Percentiles rank a stretch among this genome's conserved stretches.
Evolutionary conservation across 2,797 vertebrate species (phyloP).

Genomic region (Chaunax sp.): DNA sequence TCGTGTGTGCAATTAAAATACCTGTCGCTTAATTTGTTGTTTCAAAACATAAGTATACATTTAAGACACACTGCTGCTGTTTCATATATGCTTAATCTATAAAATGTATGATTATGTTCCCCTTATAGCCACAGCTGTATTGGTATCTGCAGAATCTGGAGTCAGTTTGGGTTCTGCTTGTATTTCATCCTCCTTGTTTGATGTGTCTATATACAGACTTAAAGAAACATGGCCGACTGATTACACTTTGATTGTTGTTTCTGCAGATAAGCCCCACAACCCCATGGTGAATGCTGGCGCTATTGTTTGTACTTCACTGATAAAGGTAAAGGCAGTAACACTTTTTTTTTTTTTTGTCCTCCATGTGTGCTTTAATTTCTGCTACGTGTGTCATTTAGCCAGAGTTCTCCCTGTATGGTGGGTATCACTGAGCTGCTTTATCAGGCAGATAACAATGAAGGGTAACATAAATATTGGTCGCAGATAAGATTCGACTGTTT

Average conservation of each 20-base stretch:
- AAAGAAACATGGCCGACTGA: neutral
- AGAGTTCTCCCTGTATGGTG: constrained; percentile 4
- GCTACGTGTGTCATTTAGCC: constrained; percentile 25
- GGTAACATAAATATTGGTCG: constrained; percentile 19
- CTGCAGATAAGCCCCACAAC: constrained; percentile 97
- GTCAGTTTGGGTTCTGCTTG: constrained; percentile 21
- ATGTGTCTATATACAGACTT: constrained; percentile 34
- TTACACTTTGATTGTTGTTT: constrained; percentile 60
- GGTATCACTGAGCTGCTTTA: constrained; percentile 44
- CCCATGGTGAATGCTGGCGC: constrained; percentile 99
- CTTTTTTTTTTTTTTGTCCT: neutral
- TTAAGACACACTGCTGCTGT: neutral
- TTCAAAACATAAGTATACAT: neutral
- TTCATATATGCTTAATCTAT: neutral
- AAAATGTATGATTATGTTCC: no score
- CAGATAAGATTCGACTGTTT: constrained; percentile 30
- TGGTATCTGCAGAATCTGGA: neutral
- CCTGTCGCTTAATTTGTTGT: no score
- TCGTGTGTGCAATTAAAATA: no score
- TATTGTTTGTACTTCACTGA: constrained; percentile 97
- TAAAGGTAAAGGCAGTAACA: constrained; percentile 90
- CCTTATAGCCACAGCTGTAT: neutral
- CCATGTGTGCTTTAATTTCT: constrained; percentile 12
- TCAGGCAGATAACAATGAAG: constrained; percentile 28
- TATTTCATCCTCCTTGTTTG: constrained; percentile 23